Evolutionary conservation across 1,140 invertebrate species (phyloP).

Genomic region (Aphaenogaster floridana): DNA sequence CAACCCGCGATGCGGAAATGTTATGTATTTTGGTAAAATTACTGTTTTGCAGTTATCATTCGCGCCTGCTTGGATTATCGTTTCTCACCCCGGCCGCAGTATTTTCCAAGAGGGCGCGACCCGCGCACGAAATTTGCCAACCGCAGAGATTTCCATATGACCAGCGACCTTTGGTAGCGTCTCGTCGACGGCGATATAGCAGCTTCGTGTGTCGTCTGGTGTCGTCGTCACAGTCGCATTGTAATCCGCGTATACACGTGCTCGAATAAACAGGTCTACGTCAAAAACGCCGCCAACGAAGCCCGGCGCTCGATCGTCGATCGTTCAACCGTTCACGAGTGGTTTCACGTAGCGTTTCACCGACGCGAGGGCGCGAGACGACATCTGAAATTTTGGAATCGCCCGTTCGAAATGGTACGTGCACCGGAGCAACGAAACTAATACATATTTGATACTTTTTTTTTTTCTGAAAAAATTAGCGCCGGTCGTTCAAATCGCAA

Average conservation of each 20-base stretch:
- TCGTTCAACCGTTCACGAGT: neutral
- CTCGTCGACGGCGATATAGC: neutral
- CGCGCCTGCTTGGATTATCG: too few relatives aligned
- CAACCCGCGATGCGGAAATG: neutral
- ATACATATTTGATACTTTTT: neutral
- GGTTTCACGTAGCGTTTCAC: neutral
- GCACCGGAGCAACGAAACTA: neutral
- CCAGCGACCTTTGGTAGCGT: neutral
- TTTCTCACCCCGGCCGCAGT: neutral
- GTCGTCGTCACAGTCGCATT: slow-evolving; percentile 34
- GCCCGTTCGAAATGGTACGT: slow-evolving; percentile 33
- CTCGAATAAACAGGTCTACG: slow-evolving; percentile 25
- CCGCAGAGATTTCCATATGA: neutral
- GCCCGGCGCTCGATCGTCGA: neutral
- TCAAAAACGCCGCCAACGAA: neutral
- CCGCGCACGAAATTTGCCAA: neutral
- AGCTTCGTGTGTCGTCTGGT: slow-evolving; percentile 68
- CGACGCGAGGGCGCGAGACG: neutral
- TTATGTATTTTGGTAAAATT: slow-evolving; percentile 1
- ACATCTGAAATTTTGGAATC: slow-evolving; percentile 19
- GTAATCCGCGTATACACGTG: slow-evolving; percentile 65
- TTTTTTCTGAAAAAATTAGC: neutral
- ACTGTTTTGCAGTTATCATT: neutral
- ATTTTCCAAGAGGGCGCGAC: slow-evolving; percentile 2
- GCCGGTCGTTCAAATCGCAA: neutral